Evolutionary conservation across 2,113 vertebrate species (phyloP).

Genomic region (Gavialis gangeticus): DNA sequence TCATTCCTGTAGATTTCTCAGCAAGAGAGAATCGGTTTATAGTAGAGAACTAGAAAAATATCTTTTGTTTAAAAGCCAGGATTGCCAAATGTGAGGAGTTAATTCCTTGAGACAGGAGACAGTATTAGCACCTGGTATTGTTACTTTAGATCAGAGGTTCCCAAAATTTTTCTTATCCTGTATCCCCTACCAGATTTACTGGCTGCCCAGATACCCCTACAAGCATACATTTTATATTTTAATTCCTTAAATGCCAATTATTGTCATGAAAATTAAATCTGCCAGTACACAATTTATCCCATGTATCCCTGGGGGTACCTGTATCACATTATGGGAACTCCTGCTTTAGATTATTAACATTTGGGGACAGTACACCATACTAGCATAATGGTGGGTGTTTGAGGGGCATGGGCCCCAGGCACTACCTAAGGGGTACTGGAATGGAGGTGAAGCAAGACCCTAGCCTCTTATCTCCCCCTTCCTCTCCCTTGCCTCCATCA

Average conservation of each 20-base stretch:
- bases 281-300: too few species aligned
- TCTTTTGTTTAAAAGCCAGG: background rate
- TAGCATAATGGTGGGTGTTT: too few species aligned
- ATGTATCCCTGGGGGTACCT: background rate
- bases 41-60: background rate
- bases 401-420: too few species aligned
- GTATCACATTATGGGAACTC: background rate
- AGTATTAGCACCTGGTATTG: background rate
- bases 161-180: too few species aligned
- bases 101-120: background rate
- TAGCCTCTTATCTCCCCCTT: too few species aligned
- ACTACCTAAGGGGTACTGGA: too few species aligned
- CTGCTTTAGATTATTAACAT: background rate
- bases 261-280: too few species aligned
- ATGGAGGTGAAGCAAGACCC: too few species aligned
- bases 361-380: background rate
- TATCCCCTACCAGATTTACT: too few species aligned
- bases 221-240: too few species aligned
- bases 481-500: background rate
- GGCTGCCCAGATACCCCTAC: too few species aligned
- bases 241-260: too few species aligned
- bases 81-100: background rate
- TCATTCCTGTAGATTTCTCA: background rate
- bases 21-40: background rate
- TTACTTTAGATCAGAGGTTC: background rate